phyloP scores from a whole-genome alignment of 2,113 vertebrate species.

The Mirza zaza region DNA sequence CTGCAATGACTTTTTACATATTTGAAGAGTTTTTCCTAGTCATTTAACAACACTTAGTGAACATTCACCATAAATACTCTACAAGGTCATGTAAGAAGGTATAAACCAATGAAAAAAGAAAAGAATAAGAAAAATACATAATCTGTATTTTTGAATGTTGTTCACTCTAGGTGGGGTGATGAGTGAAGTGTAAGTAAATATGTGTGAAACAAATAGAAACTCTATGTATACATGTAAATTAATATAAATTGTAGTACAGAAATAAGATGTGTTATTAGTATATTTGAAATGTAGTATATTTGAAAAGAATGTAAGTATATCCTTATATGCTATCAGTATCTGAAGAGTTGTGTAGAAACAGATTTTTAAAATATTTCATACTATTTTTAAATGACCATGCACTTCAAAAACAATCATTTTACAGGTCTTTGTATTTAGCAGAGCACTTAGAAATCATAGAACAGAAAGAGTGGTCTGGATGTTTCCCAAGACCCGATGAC shows the following conservation, averaged over 20 bases:
- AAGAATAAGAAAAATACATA: too few relatives aligned
- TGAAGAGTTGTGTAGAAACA: background rate
- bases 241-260: too few relatives aligned
- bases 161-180: too few relatives aligned
- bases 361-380: background rate
- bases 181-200: too few relatives aligned
- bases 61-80: too few relatives aligned
- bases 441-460: background rate
- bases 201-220: too few relatives aligned
- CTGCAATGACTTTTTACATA: background rate
- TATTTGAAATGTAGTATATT: background rate
- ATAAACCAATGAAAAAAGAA: too few relatives aligned
- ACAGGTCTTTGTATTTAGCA: background rate
- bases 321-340: background rate
- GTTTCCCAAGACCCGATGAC: background rate
- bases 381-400: background rate
- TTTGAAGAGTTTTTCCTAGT: too few relatives aligned
- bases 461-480: background rate
- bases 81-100: too few relatives aligned
- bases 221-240: too few relatives aligned
- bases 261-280: background rate
- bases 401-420: slow-evolving; percentile 20
- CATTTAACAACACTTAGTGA: too few relatives aligned
- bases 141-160: too few relatives aligned
- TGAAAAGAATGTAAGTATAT: background rate